Base-by-base conservation (phyloP, 2,113 vertebrate species). In the Pholis gunnellus region DNA sequence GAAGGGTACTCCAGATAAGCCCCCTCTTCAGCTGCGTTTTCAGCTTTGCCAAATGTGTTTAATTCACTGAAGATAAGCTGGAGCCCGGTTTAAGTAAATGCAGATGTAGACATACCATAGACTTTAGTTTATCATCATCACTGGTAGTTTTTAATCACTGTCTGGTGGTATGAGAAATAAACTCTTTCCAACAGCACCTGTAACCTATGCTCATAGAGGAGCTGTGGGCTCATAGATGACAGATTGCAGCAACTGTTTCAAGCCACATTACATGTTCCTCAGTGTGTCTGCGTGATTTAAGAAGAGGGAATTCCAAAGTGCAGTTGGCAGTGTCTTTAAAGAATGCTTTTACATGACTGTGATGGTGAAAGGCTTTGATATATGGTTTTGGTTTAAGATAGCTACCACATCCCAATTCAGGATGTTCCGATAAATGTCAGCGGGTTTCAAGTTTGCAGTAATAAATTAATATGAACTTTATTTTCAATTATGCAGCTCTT, bases 1-100 rank as follows among this genome's bases (percentile, higher is more conserved):
- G 70, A 85, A 50, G 65, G 52, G 42, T 38, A 66, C 80, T 75
- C 59, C 54, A 83, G 87, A 91, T 86, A 87, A 88, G 48, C 67
- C 46, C 36, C 61, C 27, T 18, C 61, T 48, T 78, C 70, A 65
- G 56, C 81, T 73, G 50, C 31, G 48, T 84, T 11, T 64, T 40
- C 67, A 52, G 57, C 38, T 69, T 82, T 84, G 60, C 46, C 60
- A n/a, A 59, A 46, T 34, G 29, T 17, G 6, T 65, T 75, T 31
- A 65, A 72, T 65, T 75, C 46, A 38, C 48, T 79, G 14, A 57
- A 78, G 72, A 74, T 46, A 9, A 66, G n/a, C 48, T 7, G 4
- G 63, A 48, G n/a, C 36, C 48, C 2, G 0, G n/a, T 69, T 50
- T 57, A 79, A 92, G 52, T 79, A 36, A 61, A 81, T 67, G 18